These are phyloP conservation scores for Falcaria lacertinaria DNA, from an alignment of 2,888 invertebrate species.

Conservation along the genomic window DNA sequence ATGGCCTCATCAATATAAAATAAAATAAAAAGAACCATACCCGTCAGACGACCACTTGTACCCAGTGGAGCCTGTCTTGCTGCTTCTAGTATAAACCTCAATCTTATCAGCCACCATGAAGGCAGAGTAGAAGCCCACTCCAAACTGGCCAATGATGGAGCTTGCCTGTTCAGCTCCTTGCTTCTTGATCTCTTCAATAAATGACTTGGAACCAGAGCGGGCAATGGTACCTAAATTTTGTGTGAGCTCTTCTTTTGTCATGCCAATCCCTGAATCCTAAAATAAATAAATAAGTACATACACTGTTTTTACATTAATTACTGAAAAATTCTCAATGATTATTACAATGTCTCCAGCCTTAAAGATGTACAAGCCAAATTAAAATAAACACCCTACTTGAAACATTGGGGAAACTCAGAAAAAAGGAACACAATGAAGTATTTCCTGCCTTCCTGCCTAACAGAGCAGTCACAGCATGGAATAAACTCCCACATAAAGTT, in stretches of 20 bases:
- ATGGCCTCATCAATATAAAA: neutral
- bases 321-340: no score
- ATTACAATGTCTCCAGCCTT: no score
- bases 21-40: conserved; percentile 61
- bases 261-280: conserved; percentile 95
- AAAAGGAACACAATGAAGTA: no score
- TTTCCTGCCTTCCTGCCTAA: no score
- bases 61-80: conserved; percentile 82
- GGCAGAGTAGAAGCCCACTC: conserved; percentile 98
- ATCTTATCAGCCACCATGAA: conserved; percentile 98
- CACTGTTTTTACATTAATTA: neutral
- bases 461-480: no score
- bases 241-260: conserved; percentile 95
- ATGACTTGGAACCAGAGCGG: conserved; percentile 96
- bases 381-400: no score
- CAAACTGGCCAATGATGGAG: conserved; percentile 97
- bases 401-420: no score
- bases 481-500: no score
- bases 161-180: conserved; percentile 81
- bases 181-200: conserved; percentile 89
- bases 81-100: conserved; percentile 92
- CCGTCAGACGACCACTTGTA: conserved; percentile 96
- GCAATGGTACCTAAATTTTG: conserved; percentile 97
- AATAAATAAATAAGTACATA: conserved; percentile 7
- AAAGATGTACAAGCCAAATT: no score